These are phyloP conservation scores for Brachypterus glaber DNA, from an alignment of 2,888 invertebrate species.

Conservation along the genomic window DNA sequence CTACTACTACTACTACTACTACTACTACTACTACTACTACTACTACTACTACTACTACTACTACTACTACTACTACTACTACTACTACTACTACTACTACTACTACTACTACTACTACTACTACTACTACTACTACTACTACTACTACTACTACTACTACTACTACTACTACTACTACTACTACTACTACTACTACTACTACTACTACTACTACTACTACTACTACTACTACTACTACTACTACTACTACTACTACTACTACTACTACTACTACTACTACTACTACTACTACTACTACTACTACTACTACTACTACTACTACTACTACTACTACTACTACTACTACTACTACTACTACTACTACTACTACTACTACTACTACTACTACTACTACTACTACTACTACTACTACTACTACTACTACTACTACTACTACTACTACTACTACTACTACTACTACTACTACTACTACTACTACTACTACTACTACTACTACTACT, in stretches of 20 bases:
- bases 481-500: constrained; percentile 2
- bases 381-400: constrained; percentile 2
- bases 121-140: constrained; percentile 2
- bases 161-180: constrained; percentile 2
- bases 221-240: constrained; percentile 2
- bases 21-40: constrained; percentile 2
- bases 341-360: constrained; percentile 2
- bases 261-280: constrained; percentile 2
- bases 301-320: constrained; percentile 2
- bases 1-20: constrained; percentile 2
- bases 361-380: constrained; percentile 2
- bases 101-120: constrained; percentile 2
- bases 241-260: constrained; percentile 2
- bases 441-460: constrained; percentile 2
- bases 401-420: constrained; percentile 2
- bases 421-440: constrained; percentile 2
- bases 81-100: constrained; percentile 2
- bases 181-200: constrained; percentile 2
- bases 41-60: constrained; percentile 2
- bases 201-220: constrained; percentile 2
- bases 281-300: constrained; percentile 2
- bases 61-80: constrained; percentile 2
- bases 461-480: constrained; percentile 2
- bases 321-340: constrained; percentile 2
- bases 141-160: constrained; percentile 2